Conservation (phyloP, 1,140 invertebrate genomes). For the Varroa destructor region DNA sequence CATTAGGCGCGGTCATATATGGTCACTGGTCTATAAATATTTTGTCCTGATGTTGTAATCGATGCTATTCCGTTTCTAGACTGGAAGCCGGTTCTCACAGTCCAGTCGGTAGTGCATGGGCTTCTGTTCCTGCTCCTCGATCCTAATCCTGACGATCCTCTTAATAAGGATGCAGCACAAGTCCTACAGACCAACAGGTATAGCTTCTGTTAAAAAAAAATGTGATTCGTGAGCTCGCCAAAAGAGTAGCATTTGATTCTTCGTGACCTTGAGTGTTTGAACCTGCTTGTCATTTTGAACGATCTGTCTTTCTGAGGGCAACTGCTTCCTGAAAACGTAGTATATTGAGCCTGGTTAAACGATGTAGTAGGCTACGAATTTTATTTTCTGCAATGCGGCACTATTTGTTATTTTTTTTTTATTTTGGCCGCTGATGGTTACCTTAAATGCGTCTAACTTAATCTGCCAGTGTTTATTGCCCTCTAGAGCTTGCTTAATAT, state of each 20-base stretch:
- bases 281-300: too few species aligned
- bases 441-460: too few species aligned
- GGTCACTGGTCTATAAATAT: slow-evolving; percentile 22
- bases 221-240: background rate
- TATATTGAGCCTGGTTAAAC: too few species aligned
- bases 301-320: too few species aligned
- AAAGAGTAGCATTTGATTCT: background rate
- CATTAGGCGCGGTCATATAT: slow-evolving; percentile 1
- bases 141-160: slow-evolving; percentile 93
- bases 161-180: slow-evolving; percentile 98
- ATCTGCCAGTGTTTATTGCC: too few species aligned
- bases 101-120: slow-evolving; percentile 95
- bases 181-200: slow-evolving; percentile 71
- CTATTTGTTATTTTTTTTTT: too few species aligned
- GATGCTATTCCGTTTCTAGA: slow-evolving; percentile 51
- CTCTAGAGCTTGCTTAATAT: too few species aligned
- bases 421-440: too few species aligned
- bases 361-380: too few species aligned
- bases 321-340: too few species aligned
- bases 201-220: background rate
- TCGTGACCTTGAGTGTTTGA: background rate
- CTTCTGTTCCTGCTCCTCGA: slow-evolving; percentile 50
- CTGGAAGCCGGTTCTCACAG: slow-evolving; percentile 95
- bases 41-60: background rate
- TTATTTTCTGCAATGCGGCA: too few species aligned